Conservation (phyloP, 2,888 invertebrate genomes). For the Nudaria mundana region DNA sequence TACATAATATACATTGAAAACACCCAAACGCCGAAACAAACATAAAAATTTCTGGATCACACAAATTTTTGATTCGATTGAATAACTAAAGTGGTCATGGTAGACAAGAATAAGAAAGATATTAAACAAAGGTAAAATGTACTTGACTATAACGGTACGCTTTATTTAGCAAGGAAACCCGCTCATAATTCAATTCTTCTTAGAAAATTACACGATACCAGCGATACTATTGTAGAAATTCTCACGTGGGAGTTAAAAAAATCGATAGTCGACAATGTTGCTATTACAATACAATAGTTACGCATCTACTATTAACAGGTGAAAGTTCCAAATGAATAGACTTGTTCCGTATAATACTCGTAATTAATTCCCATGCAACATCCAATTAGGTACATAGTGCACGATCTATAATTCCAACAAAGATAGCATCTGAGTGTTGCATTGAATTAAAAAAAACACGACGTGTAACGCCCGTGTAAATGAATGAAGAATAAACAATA, state of each 20-base stretch:
- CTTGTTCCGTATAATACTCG: constrained; percentile 33
- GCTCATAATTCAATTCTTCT: constrained; percentile 26
- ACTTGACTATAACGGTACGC: too few species aligned
- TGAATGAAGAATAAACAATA: constrained; percentile 2
- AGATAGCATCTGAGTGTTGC: constrained; percentile 22
- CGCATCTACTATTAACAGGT: constrained; percentile 55
- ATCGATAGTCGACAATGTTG: constrained; percentile 30
- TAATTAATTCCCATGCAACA: constrained; percentile 21
- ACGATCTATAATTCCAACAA: constrained; percentile 18
- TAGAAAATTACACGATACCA: constrained; percentile 40
- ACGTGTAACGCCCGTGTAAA: constrained; percentile 11
- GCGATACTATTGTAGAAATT: constrained; percentile 47
- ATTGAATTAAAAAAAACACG: constrained; percentile 13
- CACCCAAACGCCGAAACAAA: too few species aligned
- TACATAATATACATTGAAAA: too few species aligned
- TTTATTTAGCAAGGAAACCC: neutral
- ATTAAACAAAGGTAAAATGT: neutral
- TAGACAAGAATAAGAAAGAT: too few species aligned
- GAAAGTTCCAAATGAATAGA: constrained; percentile 63
- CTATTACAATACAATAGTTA: constrained; percentile 42
- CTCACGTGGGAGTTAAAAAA: constrained; percentile 49
- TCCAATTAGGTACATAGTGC: constrained; percentile 22
- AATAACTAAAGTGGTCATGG: too few species aligned
- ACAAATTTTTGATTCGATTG: too few species aligned
- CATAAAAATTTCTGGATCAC: too few species aligned